These are phyloP conservation scores for Teleiodes luculella DNA, from an alignment of 2,888 invertebrate genomes.

Conservation along the genomic window DNA sequence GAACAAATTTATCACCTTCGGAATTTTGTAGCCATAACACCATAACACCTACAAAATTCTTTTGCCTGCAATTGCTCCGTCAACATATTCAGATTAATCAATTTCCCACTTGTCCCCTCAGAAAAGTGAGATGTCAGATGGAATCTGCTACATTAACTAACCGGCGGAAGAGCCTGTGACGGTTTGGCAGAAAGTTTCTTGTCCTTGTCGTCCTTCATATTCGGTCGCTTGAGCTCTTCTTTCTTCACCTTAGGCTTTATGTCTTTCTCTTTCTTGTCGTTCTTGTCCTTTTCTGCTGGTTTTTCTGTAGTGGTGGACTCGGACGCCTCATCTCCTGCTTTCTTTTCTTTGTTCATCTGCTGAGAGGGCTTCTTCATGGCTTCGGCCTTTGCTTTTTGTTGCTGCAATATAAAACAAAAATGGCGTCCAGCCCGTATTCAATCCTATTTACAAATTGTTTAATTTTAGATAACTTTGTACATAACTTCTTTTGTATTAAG, in stretches of 20 bases:
- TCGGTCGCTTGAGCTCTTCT: constrained; percentile 29
- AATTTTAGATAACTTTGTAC: no score
- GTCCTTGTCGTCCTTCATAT: constrained; percentile 33
- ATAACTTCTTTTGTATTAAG: no score
- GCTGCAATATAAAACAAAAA: constrained; percentile 31
- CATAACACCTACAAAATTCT: no score
- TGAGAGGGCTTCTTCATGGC: constrained; percentile 74
- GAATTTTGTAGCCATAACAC: no score
- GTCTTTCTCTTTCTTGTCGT: constrained; percentile 23
- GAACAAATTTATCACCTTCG: no score
- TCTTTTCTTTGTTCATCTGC: constrained; percentile 53
- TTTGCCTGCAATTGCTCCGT: no score
- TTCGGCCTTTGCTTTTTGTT: constrained; percentile 79
- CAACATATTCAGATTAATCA: no score
- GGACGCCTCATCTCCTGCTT: constrained; percentile 42
- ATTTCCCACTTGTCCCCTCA: no score
- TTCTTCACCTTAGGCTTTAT: constrained; percentile 8
- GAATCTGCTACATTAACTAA: background rate
- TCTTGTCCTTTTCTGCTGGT: constrained; percentile 26
- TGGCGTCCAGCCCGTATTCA: no score
- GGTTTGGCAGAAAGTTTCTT: constrained; percentile 17
- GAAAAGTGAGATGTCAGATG: no score
- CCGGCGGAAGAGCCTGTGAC: constrained; percentile 5
- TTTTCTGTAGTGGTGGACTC: constrained; percentile 27
- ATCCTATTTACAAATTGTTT: background rate